Base-by-base conservation (phyloP, 2,113 vertebrate genomes). In the Mystacornis crossleyi region DNA sequence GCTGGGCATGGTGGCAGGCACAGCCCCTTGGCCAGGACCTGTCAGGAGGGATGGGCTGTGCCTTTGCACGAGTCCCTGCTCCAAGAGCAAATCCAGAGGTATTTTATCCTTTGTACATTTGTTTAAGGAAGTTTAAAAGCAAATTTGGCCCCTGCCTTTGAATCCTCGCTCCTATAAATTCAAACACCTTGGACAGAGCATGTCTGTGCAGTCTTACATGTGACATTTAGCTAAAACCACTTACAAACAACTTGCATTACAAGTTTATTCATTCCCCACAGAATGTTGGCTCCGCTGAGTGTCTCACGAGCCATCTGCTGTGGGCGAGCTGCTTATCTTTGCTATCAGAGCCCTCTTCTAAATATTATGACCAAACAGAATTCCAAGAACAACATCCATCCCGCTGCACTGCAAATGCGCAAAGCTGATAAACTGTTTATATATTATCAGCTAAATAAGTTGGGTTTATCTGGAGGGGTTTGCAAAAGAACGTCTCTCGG, bases 361-460 rank as follows among this genome's bases (percentile, higher is more conserved):
- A 98, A 98, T 98, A 98, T 98, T 98, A 98, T 98, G 97, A 97
- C 97, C 95, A 98, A 96, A 96, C 94, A 98, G 93, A 96, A 98
- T 98, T 96, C 97, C 96, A 97, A 97, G 97, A 97, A 97, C 96
- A 98, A 97, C 97, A 95, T 96, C 96, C 94, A 96, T 94, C 84
- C 93, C 73, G 78, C 98, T 98, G 98, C 98, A 97, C 93, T 96
- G 97, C 96, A 95, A 91, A 97, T 96, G 89, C 96, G 71, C 98
- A 98, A 98, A 98, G 97, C 98, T 89, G 97, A 98, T 97, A 87
- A 97, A 97, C 94, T 97, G 95, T 98, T 98, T 98, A 98, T 98
- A 97, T n/a, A 84, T 91, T 81, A 96, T 95, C 96, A 91, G 96
- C 93, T 97, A 97, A 97, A 97, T 95, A 98, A 97, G 94, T 97